Conservation (phyloP, 2,888 invertebrate genomes). For the Cheilosia grossa region DNA sequence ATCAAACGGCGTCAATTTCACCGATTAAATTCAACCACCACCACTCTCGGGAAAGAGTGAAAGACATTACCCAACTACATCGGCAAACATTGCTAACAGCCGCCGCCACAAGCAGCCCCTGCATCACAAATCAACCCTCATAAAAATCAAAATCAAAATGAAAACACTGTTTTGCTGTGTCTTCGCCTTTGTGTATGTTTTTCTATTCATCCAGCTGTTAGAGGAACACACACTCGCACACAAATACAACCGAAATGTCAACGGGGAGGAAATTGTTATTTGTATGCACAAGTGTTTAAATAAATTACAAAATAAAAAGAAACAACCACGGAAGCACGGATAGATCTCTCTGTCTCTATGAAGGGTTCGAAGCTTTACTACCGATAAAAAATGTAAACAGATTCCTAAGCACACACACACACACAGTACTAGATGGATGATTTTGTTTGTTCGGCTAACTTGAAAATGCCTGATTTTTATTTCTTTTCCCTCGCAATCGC, state of each 20-base stretch:
- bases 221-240: conserved; percentile 7
- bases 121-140: conserved; percentile 55
- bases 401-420: conserved; percentile 29
- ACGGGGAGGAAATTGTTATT: conserved; percentile 56
- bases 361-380: conserved; percentile 38
- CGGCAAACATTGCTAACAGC: conserved; percentile 1
- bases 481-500: conserved; percentile 41
- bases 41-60: conserved; percentile 5
- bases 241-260: conserved; percentile 46
- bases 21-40: conserved; percentile 66
- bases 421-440: not conserved
- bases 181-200: conserved; percentile 9
- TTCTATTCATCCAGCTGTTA: conserved; percentile 25
- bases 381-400: conserved; percentile 49
- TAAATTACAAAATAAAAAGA: conserved; percentile 58
- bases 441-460: conserved; percentile 51
- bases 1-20: conserved; percentile 69
- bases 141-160: conserved; percentile 64
- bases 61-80: conserved; percentile 5
- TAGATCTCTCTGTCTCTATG: conserved; percentile 7
- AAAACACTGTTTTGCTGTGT: conserved; percentile 33
- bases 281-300: conserved; percentile 68
- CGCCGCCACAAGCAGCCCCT: conserved; percentile 36
- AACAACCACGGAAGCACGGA: conserved; percentile 31
- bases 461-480: conserved; percentile 44